Conservation (phyloP, 2,888 invertebrate genomes). For the Archaeoteleia sp. region DNA sequence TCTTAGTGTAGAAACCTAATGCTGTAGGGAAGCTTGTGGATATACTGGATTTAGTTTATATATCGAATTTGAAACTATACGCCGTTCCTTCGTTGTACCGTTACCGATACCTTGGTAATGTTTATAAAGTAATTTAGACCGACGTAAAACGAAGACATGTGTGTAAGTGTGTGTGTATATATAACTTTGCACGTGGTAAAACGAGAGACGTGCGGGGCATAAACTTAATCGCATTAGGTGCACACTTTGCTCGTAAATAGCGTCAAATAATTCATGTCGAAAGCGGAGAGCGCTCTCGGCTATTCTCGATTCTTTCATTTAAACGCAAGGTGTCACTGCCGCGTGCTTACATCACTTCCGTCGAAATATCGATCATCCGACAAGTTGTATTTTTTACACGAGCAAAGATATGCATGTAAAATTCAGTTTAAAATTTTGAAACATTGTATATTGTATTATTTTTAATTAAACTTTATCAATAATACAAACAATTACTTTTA, state of each 20-base stretch:
- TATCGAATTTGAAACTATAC: constrained; percentile 17
- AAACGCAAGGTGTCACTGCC: constrained; percentile 21
- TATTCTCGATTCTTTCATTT: constrained; percentile 9
- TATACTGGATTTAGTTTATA: constrained; percentile 23
- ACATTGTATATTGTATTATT: too few species aligned
- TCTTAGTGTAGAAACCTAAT: too few species aligned
- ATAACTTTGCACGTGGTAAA: constrained; percentile 26
- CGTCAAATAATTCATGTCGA: constrained; percentile 37
- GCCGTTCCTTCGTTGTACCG: constrained; percentile 12
- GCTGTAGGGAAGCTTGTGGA: not conserved
- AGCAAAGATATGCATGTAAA: not conserved
- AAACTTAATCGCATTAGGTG: constrained; percentile 49
- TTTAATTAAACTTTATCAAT: too few species aligned
- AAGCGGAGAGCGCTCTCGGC: constrained; percentile 5
- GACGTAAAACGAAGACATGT: constrained; percentile 40
- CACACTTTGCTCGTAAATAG: constrained; percentile 38
- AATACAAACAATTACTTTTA: too few species aligned
- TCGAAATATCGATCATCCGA: constrained; percentile 1
- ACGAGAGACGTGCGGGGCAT: constrained; percentile 39
- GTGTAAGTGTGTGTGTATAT: constrained; percentile 9
- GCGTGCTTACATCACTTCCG: constrained; percentile 5
- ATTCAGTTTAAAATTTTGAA: too few species aligned
- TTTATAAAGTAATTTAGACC: constrained; percentile 45
- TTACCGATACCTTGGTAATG: constrained; percentile 40
- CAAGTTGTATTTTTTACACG: constrained; percentile 2